phyloP scores from a whole-genome alignment of 2,113 vertebrate genomes.

The Saimiri boliviensis region DNA sequence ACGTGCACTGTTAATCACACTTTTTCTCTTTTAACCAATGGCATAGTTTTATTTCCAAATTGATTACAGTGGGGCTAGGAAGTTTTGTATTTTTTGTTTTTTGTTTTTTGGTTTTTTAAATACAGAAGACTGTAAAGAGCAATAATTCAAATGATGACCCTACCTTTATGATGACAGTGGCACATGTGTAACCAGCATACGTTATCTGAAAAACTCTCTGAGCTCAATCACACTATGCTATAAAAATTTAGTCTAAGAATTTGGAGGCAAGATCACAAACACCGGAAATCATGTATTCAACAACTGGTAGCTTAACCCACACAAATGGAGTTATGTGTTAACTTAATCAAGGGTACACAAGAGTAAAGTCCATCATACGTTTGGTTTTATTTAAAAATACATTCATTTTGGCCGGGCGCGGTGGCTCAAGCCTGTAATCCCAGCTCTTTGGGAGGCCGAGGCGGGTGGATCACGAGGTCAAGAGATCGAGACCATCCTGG shows the following conservation, averaged over 20 bases:
- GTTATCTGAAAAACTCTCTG: neutral
- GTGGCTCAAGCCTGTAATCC: no score
- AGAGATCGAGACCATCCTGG: no score
- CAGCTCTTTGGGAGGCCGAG: no score
- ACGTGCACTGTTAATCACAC: neutral
- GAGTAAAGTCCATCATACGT: neutral
- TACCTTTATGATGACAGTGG: neutral
- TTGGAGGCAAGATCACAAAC: neutral
- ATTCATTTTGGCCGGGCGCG: no score
- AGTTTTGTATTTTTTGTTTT: neutral
- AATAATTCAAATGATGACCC: neutral
- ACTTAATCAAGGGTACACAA: neutral
- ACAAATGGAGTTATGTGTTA: neutral
- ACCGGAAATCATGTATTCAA: neutral
- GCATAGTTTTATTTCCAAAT: neutral
- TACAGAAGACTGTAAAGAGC: neutral
- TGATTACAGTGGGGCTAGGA: neutral
- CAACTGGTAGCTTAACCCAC: neutral
- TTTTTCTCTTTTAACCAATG: neutral
- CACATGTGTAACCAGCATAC: neutral
- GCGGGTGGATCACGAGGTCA: no score
- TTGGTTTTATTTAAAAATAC: neutral
- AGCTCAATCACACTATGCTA: neutral
- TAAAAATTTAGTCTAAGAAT: neutral
- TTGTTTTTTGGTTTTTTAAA: no score